Evolutionary conservation across 2,888 invertebrate species (phyloP).

Genomic region (Chelonus formosanus): DNA sequence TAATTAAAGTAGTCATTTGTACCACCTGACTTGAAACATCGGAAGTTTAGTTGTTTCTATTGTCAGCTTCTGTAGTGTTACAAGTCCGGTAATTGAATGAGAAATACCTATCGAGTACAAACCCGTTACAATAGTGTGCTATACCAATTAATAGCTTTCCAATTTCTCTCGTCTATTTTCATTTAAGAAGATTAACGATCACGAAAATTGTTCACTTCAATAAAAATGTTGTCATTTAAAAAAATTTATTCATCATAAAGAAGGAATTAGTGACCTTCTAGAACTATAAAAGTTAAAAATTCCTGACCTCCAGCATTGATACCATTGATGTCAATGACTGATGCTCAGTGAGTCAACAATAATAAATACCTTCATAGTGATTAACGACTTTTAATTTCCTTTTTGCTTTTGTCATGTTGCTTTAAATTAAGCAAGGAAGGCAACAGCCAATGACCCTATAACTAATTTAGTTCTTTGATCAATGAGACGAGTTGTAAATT

Average conservation of each 20-base stretch:
- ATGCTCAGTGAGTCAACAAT: constrained; percentile 13
- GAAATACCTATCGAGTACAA: constrained; percentile 10
- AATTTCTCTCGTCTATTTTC: no score
- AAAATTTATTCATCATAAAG: no score
- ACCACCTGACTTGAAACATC: no score
- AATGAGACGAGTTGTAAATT: constrained; percentile 37
- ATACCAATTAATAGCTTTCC: neutral
- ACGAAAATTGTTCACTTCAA: no score
- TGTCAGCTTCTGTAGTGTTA: neutral
- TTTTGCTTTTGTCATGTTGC: constrained; percentile 6
- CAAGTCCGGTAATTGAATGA: neutral
- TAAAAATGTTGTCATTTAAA: no score
- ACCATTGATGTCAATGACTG: constrained; percentile 28
- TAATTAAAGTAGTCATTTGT: no score
- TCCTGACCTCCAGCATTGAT: neutral
- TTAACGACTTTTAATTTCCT: constrained; percentile 8
- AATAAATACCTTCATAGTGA: constrained; percentile 17
- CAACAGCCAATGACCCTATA: constrained; percentile 4
- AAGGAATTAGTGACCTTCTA: no score
- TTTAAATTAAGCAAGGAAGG: neutral
- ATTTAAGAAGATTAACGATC: no score
- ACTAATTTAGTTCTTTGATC: constrained; percentile 39
- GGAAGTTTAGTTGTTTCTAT: constrained; percentile 5
- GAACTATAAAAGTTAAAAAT: neutral
- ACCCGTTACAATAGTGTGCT: neutral